Evolutionary conservation across 2,888 invertebrate species (phyloP).

Genomic region (Amphipoea lucens): DNA sequence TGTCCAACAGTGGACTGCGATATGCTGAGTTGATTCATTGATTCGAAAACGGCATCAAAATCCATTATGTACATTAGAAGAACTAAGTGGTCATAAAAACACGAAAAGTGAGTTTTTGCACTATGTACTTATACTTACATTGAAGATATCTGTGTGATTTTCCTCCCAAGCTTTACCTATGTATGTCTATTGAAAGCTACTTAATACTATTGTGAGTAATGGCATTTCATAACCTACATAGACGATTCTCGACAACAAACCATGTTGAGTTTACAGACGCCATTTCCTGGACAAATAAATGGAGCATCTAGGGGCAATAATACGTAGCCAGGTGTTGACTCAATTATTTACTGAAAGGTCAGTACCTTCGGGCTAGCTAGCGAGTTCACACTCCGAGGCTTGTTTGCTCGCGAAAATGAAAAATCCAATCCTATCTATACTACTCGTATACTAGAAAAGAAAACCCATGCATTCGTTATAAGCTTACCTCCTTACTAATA

Average conservation of each 20-base stretch:
- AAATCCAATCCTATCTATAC: conserved; percentile 27
- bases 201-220: neutral
- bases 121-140: too few species aligned
- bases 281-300: conserved; percentile 31
- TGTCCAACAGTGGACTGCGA: too few species aligned
- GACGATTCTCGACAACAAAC: conserved; percentile 11
- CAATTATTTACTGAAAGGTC: conserved; percentile 41
- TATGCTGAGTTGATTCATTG: too few species aligned
- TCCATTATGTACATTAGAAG: neutral
- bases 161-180: too few species aligned
- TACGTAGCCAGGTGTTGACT: conserved; percentile 31
- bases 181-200: neutral
- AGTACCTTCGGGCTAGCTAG: neutral
- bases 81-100: neutral
- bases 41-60: neutral
- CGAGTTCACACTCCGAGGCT: neutral
- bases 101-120: neutral
- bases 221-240: conserved; percentile 6
- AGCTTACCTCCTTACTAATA: too few species aligned
- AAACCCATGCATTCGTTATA: conserved; percentile 5
- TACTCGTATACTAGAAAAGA: neutral
- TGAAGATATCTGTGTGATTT: too few species aligned
- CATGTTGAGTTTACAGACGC: neutral
- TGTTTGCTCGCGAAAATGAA: conserved; percentile 34
- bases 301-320: conserved; percentile 15